phyloP scores from a whole-genome alignment of 2,888 invertebrate species.

The Tachina fera region DNA sequence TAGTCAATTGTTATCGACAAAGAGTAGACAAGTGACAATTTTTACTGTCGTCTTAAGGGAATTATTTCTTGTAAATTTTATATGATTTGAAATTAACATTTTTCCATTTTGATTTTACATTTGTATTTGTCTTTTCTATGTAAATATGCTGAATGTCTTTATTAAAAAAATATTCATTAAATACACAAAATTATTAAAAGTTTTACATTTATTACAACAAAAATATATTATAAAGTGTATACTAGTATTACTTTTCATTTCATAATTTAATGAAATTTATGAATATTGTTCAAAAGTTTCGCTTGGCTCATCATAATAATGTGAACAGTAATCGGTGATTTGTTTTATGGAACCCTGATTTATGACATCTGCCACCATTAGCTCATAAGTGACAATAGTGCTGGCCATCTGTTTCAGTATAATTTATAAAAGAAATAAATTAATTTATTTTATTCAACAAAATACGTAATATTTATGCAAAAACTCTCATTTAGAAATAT shows the following conservation, averaged over 20 bases:
- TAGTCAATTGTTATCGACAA: too few species aligned
- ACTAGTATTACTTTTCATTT: neutral
- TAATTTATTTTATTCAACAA: neutral
- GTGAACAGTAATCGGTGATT: conserved; percentile 76
- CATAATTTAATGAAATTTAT: conserved; percentile 4
- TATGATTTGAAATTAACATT: too few species aligned
- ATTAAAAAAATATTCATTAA: too few species aligned
- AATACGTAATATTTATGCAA: neutral
- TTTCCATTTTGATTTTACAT: too few species aligned
- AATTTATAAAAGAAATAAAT: neutral
- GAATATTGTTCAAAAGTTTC: conserved; percentile 48
- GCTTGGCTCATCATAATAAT: conserved; percentile 64
- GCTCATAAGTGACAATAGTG: conserved; percentile 87
- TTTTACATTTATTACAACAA: too few species aligned
- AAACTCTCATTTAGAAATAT: too few species aligned
- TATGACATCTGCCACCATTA: conserved; percentile 85
- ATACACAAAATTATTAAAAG: too few species aligned
- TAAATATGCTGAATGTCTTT: too few species aligned
- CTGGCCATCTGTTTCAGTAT: conserved; percentile 84
- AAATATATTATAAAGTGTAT: neutral
- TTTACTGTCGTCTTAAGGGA: too few species aligned
- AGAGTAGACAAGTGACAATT: too few species aligned
- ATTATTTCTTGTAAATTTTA: too few species aligned
- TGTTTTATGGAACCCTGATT: conserved; percentile 77
- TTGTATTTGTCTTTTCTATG: too few species aligned